Conservation (phyloP, 2,113 vertebrate species). For the Psophia crepitans region DNA sequence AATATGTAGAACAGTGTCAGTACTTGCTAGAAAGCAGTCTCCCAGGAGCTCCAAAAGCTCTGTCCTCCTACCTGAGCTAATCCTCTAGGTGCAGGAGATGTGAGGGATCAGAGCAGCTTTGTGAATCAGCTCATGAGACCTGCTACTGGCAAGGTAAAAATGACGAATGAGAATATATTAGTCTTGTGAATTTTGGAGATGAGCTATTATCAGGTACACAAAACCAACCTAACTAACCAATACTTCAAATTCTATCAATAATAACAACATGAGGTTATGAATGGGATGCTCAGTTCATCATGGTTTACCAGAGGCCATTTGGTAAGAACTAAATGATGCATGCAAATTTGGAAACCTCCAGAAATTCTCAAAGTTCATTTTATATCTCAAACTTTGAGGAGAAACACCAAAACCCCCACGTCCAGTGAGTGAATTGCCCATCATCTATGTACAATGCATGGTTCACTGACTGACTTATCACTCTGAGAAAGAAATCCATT, state of each 20-base stretch:
- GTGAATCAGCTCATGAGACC: neutral
- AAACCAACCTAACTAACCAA: neutral
- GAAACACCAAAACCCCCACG: neutral
- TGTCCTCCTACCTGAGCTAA: neutral
- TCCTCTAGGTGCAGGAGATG: neutral
- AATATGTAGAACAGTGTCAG: neutral
- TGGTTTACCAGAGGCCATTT: neutral
- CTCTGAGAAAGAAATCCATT: constrained; percentile 1
- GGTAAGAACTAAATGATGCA: neutral
- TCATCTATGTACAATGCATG: neutral
- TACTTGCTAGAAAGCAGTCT: neutral
- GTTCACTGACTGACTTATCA: constrained; percentile 10
- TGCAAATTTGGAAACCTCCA: neutral
- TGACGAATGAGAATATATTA: neutral
- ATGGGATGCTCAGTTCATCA: neutral
- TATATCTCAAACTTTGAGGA: neutral
- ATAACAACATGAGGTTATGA: neutral
- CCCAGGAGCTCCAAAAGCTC: neutral
- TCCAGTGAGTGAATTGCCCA: neutral
- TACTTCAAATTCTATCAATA: neutral
- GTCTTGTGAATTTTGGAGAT: neutral
- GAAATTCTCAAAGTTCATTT: neutral
- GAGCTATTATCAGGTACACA: neutral
- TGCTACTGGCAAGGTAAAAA: neutral
- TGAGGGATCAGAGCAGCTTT: neutral